Base-by-base conservation (phyloP, 2,113 vertebrate species). In the Crotophaga sulcirostris region DNA sequence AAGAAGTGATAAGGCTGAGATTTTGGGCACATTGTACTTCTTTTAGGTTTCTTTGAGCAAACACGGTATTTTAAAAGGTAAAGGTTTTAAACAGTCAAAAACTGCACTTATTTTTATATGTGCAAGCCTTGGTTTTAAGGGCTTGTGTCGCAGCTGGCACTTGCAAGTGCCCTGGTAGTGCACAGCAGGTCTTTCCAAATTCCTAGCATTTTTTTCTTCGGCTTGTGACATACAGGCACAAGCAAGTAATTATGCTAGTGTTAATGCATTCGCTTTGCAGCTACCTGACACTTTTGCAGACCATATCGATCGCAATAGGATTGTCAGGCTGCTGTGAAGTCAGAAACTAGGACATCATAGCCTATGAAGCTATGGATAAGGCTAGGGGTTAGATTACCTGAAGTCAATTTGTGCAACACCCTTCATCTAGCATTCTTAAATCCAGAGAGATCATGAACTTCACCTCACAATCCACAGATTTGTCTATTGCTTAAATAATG, bases 111-210 rank as follows among this genome's bases (percentile, higher is more conserved):
- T 76, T 90, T 85, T 63, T 33, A 8, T 24, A 18, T 54, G 5
- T 33, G 24, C 0, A 0, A 16, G 28, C 44, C n/a, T 64, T 28
- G 11, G 10, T 74, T 87, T 51, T 74, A 80, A 59, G n/a, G 42
- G 24, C 13, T 75, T 40, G 11, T 0, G 0, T 52, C 0, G 0
- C 40, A 93, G 38, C 38, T 68, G 52, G 33, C 19, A 14, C 84
- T 89, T 31, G 44, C 21, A 84, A 89, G 72, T 82, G 40, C 13
- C 26, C 10, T 15, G 23, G 13, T 14, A 38, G 26, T 5, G 20
- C 31, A 47, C 16, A 78, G 38, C 18, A 47, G 24, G 24, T 52
- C 45, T 68, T 91, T 31, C 31, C 17, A 34, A n/a, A 75, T 60
- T 72, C 69, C 21, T 84, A 29, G 16, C 13, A 4, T 60, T 40